Conservation (phyloP, 2,797 vertebrate species). For the Spea hammondii region DNA sequence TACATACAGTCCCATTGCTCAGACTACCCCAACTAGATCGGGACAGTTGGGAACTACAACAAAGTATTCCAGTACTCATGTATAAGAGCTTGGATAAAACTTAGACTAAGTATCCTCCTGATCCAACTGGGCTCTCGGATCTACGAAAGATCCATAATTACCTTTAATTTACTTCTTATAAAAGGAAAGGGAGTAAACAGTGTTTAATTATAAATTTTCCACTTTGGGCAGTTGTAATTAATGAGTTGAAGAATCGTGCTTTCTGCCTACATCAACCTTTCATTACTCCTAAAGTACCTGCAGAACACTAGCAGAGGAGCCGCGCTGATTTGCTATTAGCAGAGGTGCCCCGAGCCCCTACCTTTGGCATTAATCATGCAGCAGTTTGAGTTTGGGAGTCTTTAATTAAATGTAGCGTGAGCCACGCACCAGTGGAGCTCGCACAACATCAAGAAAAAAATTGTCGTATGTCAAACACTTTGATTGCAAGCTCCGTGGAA, state of each 20-base stretch:
- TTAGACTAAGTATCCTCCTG: not conserved
- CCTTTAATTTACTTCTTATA: conserved; percentile 64
- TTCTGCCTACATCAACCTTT: conserved; percentile 63
- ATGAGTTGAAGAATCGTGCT: conserved; percentile 67
- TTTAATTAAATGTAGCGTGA: conserved; percentile 61
- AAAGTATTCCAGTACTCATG: no score
- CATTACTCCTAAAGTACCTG: conserved; percentile 65
- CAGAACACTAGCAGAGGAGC: conserved; percentile 50
- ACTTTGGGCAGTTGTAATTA: conserved; percentile 73
- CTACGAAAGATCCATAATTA: conserved; percentile 64
- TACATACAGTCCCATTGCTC: no score
- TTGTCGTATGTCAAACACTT: not conserved
- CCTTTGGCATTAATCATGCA: conserved; percentile 43
- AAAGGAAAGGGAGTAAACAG: conserved; percentile 65
- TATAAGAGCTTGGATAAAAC: no score
- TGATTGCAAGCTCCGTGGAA: conserved; percentile 14
- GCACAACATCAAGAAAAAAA: not conserved
- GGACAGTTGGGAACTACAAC: no score
- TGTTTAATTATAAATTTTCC: conserved; percentile 75
- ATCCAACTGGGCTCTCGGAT: conserved; percentile 44
- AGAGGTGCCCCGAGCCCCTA: conserved; percentile 59
- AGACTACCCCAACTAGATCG: no score
- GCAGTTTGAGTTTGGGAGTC: conserved; percentile 32
- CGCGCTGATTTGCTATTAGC: conserved; percentile 68
- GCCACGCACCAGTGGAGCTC: conserved; percentile 20